A percentile compares a stretch with the other conserved stretches of the same genome.
phyloP scores from a whole-genome alignment of 1,140 invertebrate genomes.

The Ylistrum balloti region DNA sequence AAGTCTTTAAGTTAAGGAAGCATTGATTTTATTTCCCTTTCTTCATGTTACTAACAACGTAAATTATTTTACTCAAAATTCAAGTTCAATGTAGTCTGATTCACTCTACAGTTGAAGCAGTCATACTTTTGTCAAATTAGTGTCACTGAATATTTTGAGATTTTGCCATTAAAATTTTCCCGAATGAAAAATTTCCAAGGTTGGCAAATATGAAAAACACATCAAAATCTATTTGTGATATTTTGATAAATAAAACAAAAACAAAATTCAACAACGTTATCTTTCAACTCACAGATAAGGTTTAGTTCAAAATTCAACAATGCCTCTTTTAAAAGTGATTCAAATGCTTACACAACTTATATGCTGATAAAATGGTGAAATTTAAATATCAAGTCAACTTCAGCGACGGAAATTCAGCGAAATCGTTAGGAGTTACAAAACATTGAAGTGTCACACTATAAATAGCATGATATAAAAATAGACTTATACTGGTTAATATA shows the following conservation, averaged over 20 bases:
- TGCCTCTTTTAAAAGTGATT: not conserved
- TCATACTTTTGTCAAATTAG: not conserved
- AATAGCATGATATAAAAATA: conserved; percentile 22
- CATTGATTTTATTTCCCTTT: no score
- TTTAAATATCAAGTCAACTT: not conserved
- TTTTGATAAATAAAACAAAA: not conserved
- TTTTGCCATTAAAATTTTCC: not conserved
- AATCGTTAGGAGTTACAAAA: not conserved
- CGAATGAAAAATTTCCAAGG: not conserved
- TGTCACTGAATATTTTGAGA: not conserved
- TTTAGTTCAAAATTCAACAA: conserved; percentile 9
- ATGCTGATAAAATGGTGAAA: conserved; percentile 1
- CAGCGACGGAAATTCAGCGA: not conserved
- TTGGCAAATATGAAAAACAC: not conserved
- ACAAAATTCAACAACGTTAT: not conserved
- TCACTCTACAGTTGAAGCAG: no score
- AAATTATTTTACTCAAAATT: no score
- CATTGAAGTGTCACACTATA: not conserved
- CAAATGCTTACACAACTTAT: not conserved
- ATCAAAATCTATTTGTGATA: not conserved
- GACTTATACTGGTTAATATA: not conserved
- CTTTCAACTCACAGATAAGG: not conserved
- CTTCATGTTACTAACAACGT: no score
- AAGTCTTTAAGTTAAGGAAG: no score
- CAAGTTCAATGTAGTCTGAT: no score